Conservation (phyloP, 2,113 vertebrate genomes). For the Thermophis baileyi region DNA sequence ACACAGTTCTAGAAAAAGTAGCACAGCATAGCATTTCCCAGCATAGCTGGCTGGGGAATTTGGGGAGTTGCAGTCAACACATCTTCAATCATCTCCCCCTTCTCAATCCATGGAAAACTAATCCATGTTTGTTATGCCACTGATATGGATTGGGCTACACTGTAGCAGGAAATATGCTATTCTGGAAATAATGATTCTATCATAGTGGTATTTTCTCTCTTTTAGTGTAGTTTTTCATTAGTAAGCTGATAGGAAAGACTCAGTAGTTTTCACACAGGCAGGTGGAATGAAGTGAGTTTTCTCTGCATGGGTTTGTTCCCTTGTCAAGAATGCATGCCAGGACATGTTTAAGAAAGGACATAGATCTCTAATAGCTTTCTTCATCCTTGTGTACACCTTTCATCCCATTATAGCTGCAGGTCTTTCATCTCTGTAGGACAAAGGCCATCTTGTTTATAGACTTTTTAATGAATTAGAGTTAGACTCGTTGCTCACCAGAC, state of each 20-base stretch:
- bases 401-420: constrained; percentile 63
- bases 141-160: not conserved
- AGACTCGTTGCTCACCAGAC: constrained; percentile 50
- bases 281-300: constrained; percentile 48
- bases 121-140: not conserved
- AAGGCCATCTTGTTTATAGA: constrained; percentile 72
- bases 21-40: too few species aligned
- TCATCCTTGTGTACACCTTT: constrained; percentile 71
- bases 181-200: not conserved
- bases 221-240: not conserved
- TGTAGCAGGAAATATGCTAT: not conserved
- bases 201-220: not conserved
- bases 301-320: constrained; percentile 57
- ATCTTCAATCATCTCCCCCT: too few species aligned
- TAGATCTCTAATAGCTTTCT: constrained; percentile 65
- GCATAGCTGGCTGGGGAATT: too few species aligned
- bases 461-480: constrained; percentile 54
- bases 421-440: constrained; percentile 76
- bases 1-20: not conserved
- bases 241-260: constrained; percentile 29
- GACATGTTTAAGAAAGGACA: constrained; percentile 67
- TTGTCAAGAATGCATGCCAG: constrained; percentile 64
- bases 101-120: not conserved
- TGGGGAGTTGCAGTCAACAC: too few species aligned
- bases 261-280: constrained; percentile 30